phyloP scores from a whole-genome alignment of 2,113 vertebrate species.

The Ailurus styani region DNA sequence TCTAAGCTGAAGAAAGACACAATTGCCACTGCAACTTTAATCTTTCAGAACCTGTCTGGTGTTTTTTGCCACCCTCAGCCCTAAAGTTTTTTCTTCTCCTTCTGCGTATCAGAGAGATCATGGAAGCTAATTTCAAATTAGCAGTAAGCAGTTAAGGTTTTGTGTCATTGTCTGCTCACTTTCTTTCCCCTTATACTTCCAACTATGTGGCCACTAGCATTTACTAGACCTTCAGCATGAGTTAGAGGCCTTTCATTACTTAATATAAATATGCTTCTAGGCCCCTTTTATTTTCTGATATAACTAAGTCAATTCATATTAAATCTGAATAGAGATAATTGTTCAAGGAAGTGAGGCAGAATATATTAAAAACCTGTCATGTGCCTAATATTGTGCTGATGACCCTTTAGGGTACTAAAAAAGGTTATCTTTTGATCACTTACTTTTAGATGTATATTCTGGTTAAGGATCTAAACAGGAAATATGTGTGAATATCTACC shows the following conservation, averaged over 20 bases:
- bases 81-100: background rate
- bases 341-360: background rate
- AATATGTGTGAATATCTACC: background rate
- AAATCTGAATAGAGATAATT: background rate
- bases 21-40: background rate
- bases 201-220: background rate
- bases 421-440: background rate
- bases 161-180: background rate
- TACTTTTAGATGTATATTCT: background rate
- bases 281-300: background rate
- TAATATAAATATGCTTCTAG: background rate
- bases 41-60: background rate
- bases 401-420: background rate
- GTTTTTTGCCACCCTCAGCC: background rate
- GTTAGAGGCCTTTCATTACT: background rate
- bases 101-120: background rate
- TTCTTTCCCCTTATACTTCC: background rate
- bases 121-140: background rate
- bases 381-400: background rate
- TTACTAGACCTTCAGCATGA: background rate
- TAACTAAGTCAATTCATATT: background rate
- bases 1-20: background rate
- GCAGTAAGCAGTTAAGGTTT: background rate
- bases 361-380: background rate
- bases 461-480: background rate